Evolutionary conservation across 2,797 vertebrate genomes (phyloP).

Genomic region (Helostoma temminkii): DNA sequence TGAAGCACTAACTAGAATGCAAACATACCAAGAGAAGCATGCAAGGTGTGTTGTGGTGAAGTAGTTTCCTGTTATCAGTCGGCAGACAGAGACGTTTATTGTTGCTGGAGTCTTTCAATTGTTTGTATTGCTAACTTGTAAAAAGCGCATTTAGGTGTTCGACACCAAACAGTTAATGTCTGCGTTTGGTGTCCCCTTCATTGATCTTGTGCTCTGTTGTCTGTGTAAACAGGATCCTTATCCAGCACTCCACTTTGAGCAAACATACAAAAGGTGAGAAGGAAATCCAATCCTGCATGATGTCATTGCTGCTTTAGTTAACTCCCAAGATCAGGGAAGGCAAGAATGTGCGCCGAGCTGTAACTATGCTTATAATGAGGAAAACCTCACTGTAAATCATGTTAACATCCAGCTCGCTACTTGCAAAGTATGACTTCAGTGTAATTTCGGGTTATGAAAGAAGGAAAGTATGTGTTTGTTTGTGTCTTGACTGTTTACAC

Average conservation of each 20-base stretch:
- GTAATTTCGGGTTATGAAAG: constrained; percentile 54
- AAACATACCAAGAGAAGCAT: constrained; percentile 60
- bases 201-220: constrained; percentile 44
- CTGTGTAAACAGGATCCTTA: constrained; percentile 54
- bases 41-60: constrained; percentile 17
- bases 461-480: constrained; percentile 65
- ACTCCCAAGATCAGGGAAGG: constrained; percentile 36
- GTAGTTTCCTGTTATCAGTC: constrained; percentile 38
- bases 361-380: constrained; percentile 25
- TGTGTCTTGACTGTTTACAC: constrained; percentile 50
- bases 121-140: constrained; percentile 60
- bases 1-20: constrained; percentile 59
- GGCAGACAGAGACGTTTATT: constrained; percentile 10
- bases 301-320: constrained; percentile 45
- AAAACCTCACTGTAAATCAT: constrained; percentile 65
- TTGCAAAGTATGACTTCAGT: constrained; percentile 45
- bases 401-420: constrained; percentile 41
- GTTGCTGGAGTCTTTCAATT: constrained; percentile 16
- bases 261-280: constrained; percentile 53
- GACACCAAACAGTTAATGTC: constrained; percentile 39
- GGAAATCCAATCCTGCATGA: constrained; percentile 55
- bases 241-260: constrained; percentile 47
- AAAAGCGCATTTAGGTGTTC: constrained; percentile 38
- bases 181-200: constrained; percentile 51
- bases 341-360: constrained; percentile 17